phyloP scores from a whole-genome alignment of 2,797 vertebrate genomes.

The Alcedo quadribrachys region DNA sequence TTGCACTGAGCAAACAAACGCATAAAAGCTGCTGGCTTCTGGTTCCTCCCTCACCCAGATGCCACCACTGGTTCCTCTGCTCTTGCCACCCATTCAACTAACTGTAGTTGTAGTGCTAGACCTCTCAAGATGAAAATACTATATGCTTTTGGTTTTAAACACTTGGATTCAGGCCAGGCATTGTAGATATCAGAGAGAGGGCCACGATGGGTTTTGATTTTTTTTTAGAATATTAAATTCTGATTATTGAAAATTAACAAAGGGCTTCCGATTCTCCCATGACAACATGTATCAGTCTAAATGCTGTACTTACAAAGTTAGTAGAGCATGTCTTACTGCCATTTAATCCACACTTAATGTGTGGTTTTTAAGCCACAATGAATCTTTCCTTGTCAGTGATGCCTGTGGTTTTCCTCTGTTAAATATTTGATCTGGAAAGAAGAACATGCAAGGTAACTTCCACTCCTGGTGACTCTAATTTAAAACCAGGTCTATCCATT shows the following conservation, averaged over 20 bases:
- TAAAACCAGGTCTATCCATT: conserved; percentile 60
- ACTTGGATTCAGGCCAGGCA: background rate
- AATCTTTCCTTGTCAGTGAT: conserved; percentile 49
- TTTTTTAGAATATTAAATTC: background rate
- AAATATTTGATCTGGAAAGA: conserved; percentile 77
- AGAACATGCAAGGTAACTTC: conserved; percentile 46
- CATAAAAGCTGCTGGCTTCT: background rate
- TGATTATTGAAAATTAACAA: background rate
- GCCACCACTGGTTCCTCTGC: background rate
- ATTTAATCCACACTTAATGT: background rate
- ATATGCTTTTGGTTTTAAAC: background rate
- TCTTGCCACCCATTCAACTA: background rate
- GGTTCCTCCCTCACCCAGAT: background rate
- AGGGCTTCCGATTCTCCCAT: background rate
- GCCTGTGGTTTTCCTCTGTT: conserved; percentile 60
- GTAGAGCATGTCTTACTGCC: background rate
- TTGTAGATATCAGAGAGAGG: background rate
- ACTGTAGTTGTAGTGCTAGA: background rate
- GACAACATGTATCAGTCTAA: background rate
- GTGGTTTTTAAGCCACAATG: conserved; percentile 46
- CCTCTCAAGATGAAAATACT: background rate
- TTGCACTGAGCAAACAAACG: background rate
- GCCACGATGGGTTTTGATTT: background rate
- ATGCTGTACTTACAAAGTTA: background rate
- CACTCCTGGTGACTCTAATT: conserved; percentile 45